Evolutionary conservation across 1,140 invertebrate genomes (phyloP), one percentile per base, ranked within the genome.

Genomic region (Drosophila littoralis): DNA sequence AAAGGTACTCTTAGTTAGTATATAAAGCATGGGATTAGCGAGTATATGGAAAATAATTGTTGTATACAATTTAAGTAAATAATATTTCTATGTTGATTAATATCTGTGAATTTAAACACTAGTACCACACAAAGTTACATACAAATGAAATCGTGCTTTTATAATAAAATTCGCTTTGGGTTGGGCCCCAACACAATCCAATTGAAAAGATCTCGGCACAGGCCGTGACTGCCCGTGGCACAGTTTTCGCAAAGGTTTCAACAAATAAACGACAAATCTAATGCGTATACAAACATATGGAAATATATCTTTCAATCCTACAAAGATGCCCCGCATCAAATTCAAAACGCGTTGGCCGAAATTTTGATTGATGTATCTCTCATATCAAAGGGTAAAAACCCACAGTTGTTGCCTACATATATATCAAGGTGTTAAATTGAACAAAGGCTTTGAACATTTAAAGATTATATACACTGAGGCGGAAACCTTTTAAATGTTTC

Each of bases 1-100:
- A 86, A 64, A 36, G 35, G 61, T 63, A 28, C 15, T 28, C 5
- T 10, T 15, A 9, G 43, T 86, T 88, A 83, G 81, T 81, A 72
- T 17, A 54, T 50, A 13, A 22, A 75, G 65, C 75, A 40, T 57
- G 13, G 66, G 50, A 51, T 72, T 46, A 61, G 63, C 36, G 48
- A 35, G 35, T 51, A 8, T 15, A 15, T 54, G 33, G 51, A 13
- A 54, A 15, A 12, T 35, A 52, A 36, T 7, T 33, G 13, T 61
- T 64, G 1, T 45, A 28, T 42, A 63, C 64, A 48, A 66, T 46
- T 10, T 32, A 33, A 22, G 46, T 33, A 43, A 57, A n/a, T 15
- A 7, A 2, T 43, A 43, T 43, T 2, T 28, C 22, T 15, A 15
- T 43, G 13, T 15, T 43, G 15, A 15, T 15, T 15, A 45, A 17